Evolutionary conservation across 2,888 invertebrate species (phyloP).

Genomic region (Uropetala carovei): DNA sequence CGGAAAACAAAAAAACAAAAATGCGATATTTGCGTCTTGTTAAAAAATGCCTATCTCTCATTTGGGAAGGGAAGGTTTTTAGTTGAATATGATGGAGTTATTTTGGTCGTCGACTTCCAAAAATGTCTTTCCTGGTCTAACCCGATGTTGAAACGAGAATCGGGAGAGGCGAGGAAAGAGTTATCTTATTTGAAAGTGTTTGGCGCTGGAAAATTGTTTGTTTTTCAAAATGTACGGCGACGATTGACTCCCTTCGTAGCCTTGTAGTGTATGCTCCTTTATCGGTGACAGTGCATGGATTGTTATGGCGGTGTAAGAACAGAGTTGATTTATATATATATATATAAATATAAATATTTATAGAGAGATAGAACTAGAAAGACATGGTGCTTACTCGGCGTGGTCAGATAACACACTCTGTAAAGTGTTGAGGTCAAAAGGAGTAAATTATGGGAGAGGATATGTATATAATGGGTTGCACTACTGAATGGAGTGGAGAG

Average conservation of each 20-base stretch:
- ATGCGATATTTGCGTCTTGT: conserved; percentile 8
- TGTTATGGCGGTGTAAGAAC: not conserved
- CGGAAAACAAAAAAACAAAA: not conserved
- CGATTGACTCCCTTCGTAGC: not conserved
- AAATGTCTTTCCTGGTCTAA: not conserved
- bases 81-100: not conserved
- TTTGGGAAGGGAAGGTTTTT: too few relatives aligned
- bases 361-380: not conserved
- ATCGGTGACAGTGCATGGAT: not conserved
- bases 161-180: not conserved
- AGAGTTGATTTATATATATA: not conserved
- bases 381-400: not conserved
- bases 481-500: not conserved
- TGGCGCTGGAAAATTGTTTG: not conserved
- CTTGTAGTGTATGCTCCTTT: not conserved
- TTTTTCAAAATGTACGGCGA: not conserved
- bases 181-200: not conserved
- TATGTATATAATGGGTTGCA: not conserved
- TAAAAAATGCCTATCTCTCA: too few relatives aligned
- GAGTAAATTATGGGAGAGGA: not conserved
- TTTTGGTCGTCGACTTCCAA: not conserved
- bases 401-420: not conserved
- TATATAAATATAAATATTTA: not conserved
- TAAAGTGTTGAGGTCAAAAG: not conserved
- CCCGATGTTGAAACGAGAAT: not conserved